phyloP scores from a whole-genome alignment of 2,888 invertebrate species.

The Dolichopus griseipennis region DNA sequence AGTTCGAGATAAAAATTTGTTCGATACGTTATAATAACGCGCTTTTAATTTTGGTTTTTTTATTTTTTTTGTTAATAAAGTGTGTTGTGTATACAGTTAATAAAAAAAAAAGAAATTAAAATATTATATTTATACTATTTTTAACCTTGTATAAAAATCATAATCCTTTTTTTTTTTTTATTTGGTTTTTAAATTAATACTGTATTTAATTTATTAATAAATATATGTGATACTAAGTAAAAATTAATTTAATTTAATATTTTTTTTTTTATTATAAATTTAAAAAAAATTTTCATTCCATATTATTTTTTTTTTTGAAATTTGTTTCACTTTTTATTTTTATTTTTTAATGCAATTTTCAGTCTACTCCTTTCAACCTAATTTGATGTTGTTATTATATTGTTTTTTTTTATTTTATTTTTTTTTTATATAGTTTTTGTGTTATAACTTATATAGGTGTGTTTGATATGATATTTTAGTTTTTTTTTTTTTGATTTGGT shows the following conservation, averaged over 20 bases:
- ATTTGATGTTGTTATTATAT: neutral
- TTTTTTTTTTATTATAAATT: too few relatives aligned
- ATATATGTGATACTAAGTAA: neutral
- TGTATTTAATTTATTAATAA: neutral
- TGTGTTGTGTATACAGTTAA: neutral
- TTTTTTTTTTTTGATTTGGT: neutral
- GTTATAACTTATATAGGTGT: neutral
- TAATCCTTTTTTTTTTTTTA: too few relatives aligned
- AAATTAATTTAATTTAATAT: neutral
- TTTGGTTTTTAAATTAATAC: neutral
- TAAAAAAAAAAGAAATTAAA: neutral
- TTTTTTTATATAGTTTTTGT: neutral
- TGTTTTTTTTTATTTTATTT: neutral
- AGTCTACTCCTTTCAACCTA: neutral
- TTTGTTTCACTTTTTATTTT: neutral
- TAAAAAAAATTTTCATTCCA: neutral
- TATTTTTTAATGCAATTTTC: neutral
- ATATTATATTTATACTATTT: neutral
- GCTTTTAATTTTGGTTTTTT: neutral
- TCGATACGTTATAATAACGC: neutral
- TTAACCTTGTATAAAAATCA: too few relatives aligned
- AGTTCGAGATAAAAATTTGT: neutral
- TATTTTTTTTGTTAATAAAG: neutral
- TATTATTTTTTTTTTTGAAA: neutral
- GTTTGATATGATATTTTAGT: neutral